A percentile compares a stretch with the other conserved stretches of the same genome.
Conservation (phyloP, 2,113 vertebrate genomes). For the Muscicapa adusta region DNA sequence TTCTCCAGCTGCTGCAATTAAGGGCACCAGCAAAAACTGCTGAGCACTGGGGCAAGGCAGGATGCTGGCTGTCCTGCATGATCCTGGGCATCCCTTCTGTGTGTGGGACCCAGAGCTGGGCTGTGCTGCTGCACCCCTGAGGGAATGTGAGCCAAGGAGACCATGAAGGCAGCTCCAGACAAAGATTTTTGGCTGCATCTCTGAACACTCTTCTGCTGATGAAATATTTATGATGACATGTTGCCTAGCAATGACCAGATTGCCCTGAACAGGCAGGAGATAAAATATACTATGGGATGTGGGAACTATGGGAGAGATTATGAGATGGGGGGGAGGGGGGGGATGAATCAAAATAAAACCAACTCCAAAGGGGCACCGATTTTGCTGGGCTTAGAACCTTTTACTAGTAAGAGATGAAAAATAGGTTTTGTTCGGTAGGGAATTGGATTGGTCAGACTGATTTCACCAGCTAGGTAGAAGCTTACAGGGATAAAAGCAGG, state of each 20-base stretch:
- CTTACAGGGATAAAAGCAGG: conserved; percentile 37
- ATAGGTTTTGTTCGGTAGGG: conserved; percentile 5
- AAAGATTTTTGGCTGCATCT: conserved; percentile 9
- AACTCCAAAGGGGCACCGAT: not conserved
- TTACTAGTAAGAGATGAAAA: not conserved
- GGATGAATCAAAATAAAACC: not conserved
- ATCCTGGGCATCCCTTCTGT: not conserved
- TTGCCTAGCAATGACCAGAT: conserved; percentile 75
- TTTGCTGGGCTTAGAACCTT: not conserved
- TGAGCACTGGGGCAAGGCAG: fast-evolving
- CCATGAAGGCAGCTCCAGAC: not conserved
- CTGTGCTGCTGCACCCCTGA: not conserved
- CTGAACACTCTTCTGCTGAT: conserved; percentile 30
- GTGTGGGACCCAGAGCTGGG: not conserved
- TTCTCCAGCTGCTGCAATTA: not conserved
- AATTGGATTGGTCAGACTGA: conserved; percentile 18
- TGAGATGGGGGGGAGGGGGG: not conserved
- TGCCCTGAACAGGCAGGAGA: conserved; percentile 32
- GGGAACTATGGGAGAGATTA: not conserved
- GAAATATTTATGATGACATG: conserved; percentile 72
- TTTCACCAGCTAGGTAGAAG: conserved; percentile 38
- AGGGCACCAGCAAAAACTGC: not conserved
- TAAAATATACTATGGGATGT: not conserved
- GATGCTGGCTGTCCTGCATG: not conserved
- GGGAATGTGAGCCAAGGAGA: not conserved